Conservation (phyloP, 2,113 vertebrate species). For the Semicossyphus pulcher region DNA sequence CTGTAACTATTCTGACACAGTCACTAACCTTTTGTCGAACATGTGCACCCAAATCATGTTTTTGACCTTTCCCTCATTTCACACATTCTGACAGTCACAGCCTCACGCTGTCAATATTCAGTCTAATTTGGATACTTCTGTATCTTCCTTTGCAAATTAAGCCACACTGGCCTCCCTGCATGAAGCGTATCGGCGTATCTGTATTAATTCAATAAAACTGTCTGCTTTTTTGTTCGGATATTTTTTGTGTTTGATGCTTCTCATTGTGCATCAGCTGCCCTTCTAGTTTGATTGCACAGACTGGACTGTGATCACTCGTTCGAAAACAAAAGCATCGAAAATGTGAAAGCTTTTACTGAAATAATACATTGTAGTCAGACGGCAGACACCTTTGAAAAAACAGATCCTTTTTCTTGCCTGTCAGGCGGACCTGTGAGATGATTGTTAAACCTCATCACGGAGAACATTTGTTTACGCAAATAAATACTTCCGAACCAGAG, state of each 20-base stretch:
- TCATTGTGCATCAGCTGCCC: conserved; percentile 48
- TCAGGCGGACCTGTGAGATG: conserved; percentile 48
- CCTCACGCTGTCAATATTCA: conserved; percentile 52
- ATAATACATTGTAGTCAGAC: conserved; percentile 47
- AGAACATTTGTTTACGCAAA: conserved; percentile 74
- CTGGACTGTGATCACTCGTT: conserved; percentile 54
- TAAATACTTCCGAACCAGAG: conserved; percentile 64
- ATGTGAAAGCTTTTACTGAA: conserved; percentile 52
- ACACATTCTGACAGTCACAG: conserved; percentile 56
- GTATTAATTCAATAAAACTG: conserved; percentile 36
- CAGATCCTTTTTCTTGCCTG: conserved; percentile 45
- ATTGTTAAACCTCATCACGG: conserved; percentile 71
- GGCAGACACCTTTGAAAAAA: conserved; percentile 39
- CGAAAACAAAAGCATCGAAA: conserved; percentile 52
- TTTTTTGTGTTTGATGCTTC: conserved; percentile 22
- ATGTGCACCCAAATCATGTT: conserved; percentile 67
- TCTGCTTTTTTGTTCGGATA: conserved; percentile 12
- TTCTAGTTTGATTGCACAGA: conserved; percentile 38
- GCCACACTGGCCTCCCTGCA: conserved; percentile 15
- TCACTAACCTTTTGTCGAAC: conserved; percentile 72
- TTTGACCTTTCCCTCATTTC: conserved; percentile 67
- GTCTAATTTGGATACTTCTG: conserved; percentile 46
- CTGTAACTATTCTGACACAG: conserved; percentile 57
- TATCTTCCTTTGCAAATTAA: conserved; percentile 50
- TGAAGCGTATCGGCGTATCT: conserved; percentile 1